Conservation (phyloP, 2,113 vertebrate genomes). For the Puma concolor region DNA sequence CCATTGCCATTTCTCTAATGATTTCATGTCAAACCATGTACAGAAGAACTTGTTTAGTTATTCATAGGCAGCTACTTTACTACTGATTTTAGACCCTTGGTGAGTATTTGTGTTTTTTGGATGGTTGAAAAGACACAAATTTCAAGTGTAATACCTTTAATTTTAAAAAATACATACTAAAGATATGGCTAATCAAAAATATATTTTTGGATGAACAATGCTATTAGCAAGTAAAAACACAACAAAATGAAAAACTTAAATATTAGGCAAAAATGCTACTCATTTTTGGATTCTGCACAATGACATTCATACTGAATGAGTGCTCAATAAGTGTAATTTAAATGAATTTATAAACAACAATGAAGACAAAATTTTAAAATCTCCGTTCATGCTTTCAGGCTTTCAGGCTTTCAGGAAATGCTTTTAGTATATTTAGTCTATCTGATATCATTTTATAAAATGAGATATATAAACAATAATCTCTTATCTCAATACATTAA, state of each 20-base stretch:
- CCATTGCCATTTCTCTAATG: neutral
- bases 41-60: neutral
- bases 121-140: neutral
- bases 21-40: conserved; percentile 28
- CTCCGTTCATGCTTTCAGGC: neutral
- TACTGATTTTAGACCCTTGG: neutral
- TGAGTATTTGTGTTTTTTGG: neutral
- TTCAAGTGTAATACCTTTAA: neutral
- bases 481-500: neutral
- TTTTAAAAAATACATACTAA: neutral
- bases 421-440: neutral
- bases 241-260: neutral
- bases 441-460: conserved; percentile 13
- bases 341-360: conserved; percentile 32
- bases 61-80: neutral
- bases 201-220: neutral
- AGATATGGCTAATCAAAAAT: neutral
- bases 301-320: neutral
- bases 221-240: neutral
- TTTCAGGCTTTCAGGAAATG: neutral
- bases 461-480: neutral
- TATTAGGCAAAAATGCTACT: neutral
- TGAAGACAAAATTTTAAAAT: neutral
- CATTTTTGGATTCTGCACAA: neutral
- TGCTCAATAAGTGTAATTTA: neutral